phyloP scores from a whole-genome alignment of 2,113 vertebrate genomes.

The Ochotona curzoniae region DNA sequence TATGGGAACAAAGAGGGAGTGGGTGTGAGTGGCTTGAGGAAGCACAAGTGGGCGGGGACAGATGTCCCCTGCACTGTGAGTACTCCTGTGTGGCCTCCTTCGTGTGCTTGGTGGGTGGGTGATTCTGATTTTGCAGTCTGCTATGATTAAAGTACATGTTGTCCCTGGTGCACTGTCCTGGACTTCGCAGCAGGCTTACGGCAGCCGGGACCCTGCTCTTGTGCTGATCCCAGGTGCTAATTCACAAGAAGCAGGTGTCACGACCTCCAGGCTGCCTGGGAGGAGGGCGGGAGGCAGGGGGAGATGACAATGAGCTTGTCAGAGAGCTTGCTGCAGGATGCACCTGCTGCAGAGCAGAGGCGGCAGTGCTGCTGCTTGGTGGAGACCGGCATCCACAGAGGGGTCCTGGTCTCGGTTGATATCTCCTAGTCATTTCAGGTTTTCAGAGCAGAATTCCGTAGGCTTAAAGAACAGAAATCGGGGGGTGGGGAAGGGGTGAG shows the following conservation, averaged over 20 bases:
- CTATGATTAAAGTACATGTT: no score
- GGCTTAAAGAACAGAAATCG: not conserved
- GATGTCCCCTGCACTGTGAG: not conserved
- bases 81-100: no score
- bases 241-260: no score
- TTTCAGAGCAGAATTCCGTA: not conserved
- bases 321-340: no score
- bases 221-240: not conserved
- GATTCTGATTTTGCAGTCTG: not conserved
- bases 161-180: not conserved
- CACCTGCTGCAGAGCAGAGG: not conserved
- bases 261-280: not conserved
- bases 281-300: not conserved
- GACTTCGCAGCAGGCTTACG: rapidly evolving
- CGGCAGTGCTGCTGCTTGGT: no score
- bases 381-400: not conserved
- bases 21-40: no score
- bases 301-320: not conserved
- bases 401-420: not conserved
- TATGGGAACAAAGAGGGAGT: no score
- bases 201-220: no score
- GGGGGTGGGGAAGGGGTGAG: no score
- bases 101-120: not conserved
- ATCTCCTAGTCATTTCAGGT: not conserved
- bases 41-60: not conserved